phyloP scores from a whole-genome alignment of 1,140 invertebrate genomes.

The Achatina immaculata region DNA sequence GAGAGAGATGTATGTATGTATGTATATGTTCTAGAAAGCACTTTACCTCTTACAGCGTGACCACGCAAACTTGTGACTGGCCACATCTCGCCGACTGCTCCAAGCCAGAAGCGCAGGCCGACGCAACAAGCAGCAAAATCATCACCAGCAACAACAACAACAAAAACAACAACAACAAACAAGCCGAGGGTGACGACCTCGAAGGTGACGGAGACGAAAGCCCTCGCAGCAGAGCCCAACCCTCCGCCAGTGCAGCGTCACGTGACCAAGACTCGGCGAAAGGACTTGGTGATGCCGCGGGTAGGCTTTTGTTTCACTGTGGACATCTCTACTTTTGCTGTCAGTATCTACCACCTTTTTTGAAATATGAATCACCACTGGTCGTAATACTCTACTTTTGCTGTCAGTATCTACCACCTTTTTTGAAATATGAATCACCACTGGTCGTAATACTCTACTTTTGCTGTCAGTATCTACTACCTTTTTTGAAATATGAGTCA shows the following conservation, averaged over 20 bases:
- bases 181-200: background rate
- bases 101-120: background rate
- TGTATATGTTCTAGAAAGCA: no score
- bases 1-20: no score
- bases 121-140: background rate
- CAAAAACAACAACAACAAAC: background rate
- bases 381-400: no score
- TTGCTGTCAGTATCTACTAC: no score
- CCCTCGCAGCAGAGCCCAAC: background rate
- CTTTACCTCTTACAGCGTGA: conserved; percentile 1
- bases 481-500: no score
- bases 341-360: no score
- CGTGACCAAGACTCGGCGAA: background rate
- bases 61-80: conserved; percentile 50
- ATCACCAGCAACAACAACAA: background rate
- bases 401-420: no score
- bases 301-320: no score
- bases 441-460: no score
- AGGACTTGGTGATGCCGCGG: background rate
- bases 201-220: background rate
- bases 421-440: no score
- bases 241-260: background rate
- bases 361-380: no score
- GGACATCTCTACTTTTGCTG: no score
- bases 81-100: conserved; percentile 47